Conservation (phyloP, 1,140 invertebrate genomes). For the Myzus persicae region DNA sequence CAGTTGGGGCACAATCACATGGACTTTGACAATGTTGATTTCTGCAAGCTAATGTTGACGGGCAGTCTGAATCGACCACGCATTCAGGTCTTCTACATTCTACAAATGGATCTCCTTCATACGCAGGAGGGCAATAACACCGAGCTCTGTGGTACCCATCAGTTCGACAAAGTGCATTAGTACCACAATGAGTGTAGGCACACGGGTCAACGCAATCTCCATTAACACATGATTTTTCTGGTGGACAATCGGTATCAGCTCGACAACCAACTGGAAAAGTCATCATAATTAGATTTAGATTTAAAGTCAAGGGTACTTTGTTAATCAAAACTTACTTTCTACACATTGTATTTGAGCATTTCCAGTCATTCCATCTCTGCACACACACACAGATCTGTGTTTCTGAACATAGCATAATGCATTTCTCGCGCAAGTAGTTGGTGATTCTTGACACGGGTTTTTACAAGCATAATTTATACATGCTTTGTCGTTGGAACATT, state of each 20-base stretch:
- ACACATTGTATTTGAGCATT: conserved; percentile 82
- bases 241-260: conserved; percentile 82
- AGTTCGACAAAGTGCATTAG: conserved; percentile 78
- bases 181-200: conserved; percentile 80
- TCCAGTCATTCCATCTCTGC: conserved; percentile 83
- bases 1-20: conserved; percentile 75
- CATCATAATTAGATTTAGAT: background rate
- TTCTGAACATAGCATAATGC: conserved; percentile 81
- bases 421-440: conserved; percentile 79
- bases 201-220: conserved; percentile 85
- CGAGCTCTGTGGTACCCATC: conserved; percentile 77
- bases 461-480: conserved; percentile 81
- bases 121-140: conserved; percentile 80
- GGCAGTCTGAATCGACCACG: conserved; percentile 75
- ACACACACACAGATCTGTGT: conserved; percentile 84
- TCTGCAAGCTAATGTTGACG: conserved; percentile 76
- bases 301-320: background rate
- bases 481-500: conserved; percentile 85
- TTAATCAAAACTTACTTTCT: conserved; percentile 69
- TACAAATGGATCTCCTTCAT: conserved; percentile 78
- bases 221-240: conserved; percentile 84
- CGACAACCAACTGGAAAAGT: conserved; percentile 78
- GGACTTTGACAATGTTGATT: conserved; percentile 80
- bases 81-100: conserved; percentile 82
- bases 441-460: conserved; percentile 75